Percentiles rank a stretch among this genome's conserved stretches.
These are phyloP conservation scores for Baronia brevicornis DNA, from an alignment of 2,888 invertebrate genomes.

Conservation along the genomic window DNA sequence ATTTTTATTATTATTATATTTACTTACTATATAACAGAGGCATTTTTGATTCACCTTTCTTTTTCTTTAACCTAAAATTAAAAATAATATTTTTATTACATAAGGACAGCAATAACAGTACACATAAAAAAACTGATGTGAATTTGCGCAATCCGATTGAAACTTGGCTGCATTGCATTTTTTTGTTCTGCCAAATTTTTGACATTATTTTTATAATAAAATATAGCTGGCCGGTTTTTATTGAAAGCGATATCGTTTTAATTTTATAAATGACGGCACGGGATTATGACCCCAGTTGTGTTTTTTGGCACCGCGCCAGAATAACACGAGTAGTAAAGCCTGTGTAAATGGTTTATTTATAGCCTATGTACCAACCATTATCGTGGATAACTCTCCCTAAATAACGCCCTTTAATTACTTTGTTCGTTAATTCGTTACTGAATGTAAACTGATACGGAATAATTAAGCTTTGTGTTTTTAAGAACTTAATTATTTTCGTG, in stretches of 20 bases:
- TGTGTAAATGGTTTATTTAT: constrained; percentile 9
- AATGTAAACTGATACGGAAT: constrained; percentile 3
- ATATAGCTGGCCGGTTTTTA: neutral
- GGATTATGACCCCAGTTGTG: constrained; percentile 1
- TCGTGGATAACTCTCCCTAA: constrained; percentile 5
- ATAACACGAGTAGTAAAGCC: constrained; percentile 7
- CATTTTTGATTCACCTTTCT: too few relatives aligned
- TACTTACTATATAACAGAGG: too few relatives aligned
- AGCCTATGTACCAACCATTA: constrained; percentile 4
- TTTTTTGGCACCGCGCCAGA: constrained; percentile 9
- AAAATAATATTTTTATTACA: too few relatives aligned
- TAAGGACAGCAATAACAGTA: too few relatives aligned
- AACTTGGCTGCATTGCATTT: neutral
- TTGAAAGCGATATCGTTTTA: constrained; percentile 6
- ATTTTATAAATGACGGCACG: neutral
- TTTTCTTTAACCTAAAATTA: too few relatives aligned
- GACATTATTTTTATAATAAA: neutral
- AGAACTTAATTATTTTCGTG: too few relatives aligned
- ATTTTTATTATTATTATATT: too few relatives aligned
- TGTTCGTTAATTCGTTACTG: constrained; percentile 8
- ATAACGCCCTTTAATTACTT: constrained; percentile 7
- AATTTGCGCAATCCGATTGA: too few relatives aligned
- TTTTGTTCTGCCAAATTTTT: neutral
- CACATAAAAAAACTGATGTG: too few relatives aligned
- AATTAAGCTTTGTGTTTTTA: constrained; percentile 6